phyloP scores from a whole-genome alignment of 2,113 vertebrate species.

The pig (Sus scrofa) region T2T-Sscrofa CM000812.6:138469501-138470000 shows the following conservation, averaged over 20 bases:
- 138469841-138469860: neutral
- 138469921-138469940: no score
- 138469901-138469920: neutral
- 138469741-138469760: constrained; percentile 5
- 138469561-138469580: constrained; percentile 27
- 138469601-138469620: neutral
- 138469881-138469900: neutral
- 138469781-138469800: constrained; percentile 2
- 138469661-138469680: neutral
- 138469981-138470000: no score
- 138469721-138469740: neutral
- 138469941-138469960: no score
- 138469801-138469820: neutral
- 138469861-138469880: neutral
- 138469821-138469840: neutral
- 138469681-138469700: neutral
- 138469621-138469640: neutral
- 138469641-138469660: constrained; percentile 29
- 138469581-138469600: neutral
- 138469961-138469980: no score
- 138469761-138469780: constrained; percentile 8
- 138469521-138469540: no score
- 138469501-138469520: no score
- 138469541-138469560: constrained; percentile 30
- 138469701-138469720: constrained; percentile 30